Conservation (phyloP, 2,113 vertebrate species). For the Pelusios castaneus region DNA sequence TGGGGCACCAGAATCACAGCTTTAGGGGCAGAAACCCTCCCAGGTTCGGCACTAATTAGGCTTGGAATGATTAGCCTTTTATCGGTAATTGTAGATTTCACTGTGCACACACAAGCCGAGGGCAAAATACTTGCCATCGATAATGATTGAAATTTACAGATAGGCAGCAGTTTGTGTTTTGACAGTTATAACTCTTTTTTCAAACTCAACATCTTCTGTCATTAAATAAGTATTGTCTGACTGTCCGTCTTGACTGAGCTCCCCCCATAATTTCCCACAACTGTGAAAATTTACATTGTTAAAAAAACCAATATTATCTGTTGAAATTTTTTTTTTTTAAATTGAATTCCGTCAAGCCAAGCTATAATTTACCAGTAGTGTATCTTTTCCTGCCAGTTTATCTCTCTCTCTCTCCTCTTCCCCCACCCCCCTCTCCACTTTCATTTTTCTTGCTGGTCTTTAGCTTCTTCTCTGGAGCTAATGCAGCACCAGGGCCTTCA, state of each 20-base stretch:
- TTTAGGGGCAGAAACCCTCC: conserved; percentile 26
- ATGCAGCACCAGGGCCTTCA: conserved; percentile 14
- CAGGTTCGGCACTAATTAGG: conserved; percentile 15
- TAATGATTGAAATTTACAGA: neutral
- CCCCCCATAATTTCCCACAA: neutral
- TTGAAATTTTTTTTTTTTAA: neutral
- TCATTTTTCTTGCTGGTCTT: conserved; percentile 34
- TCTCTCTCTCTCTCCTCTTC: neutral
- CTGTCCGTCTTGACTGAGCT: neutral
- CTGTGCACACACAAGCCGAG: neutral
- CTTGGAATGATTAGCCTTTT: neutral
- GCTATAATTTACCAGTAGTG: conserved; percentile 67
- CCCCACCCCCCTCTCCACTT: conserved; percentile 4
- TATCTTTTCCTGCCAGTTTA: conserved; percentile 37
- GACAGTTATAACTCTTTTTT: neutral
- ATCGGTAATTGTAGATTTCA: neutral
- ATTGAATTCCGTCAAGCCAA: too few species aligned
- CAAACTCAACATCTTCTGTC: neutral
- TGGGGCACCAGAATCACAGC: conserved; percentile 34
- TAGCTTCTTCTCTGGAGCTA: conserved; percentile 20
- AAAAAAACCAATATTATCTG: neutral
- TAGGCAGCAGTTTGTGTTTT: neutral
- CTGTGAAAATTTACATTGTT: neutral
- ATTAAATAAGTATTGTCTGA: neutral
- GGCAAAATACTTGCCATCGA: neutral